A percentile compares a stretch with the other conserved stretches of the same genome.
Conservation (phyloP, 2,113 vertebrate genomes). For the Heloderma charlesbogerti region DNA sequence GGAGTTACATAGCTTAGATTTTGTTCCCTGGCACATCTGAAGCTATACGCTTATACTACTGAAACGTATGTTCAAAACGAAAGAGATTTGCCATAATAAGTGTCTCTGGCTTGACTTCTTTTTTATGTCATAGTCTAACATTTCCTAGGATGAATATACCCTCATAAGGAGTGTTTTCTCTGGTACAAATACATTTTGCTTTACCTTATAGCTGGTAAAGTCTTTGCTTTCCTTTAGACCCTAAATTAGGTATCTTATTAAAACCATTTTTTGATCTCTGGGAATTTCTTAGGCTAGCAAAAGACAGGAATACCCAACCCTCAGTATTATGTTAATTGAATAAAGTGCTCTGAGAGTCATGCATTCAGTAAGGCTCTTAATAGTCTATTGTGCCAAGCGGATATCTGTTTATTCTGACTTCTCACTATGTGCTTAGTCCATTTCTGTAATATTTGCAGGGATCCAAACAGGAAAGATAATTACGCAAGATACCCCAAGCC, state of each 20-base stretch:
- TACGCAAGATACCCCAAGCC: not conserved
- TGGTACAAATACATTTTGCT: not conserved
- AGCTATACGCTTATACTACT: not conserved
- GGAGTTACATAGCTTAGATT: not conserved
- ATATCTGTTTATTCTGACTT: not conserved
- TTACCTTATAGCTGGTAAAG: not conserved
- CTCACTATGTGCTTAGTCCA: not conserved
- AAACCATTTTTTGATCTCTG: not conserved
- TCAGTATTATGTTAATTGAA: not conserved
- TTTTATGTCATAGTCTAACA: not conserved
- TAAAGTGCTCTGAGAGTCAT: not conserved
- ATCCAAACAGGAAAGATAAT: not conserved
- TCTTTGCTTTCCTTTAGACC: not conserved
- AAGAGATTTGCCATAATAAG: not conserved
- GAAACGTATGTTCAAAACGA: conserved; percentile 5
- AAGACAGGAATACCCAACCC: not conserved
- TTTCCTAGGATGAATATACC: accelerated
- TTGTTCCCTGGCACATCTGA: conserved; percentile 32
- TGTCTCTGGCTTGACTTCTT: not conserved
- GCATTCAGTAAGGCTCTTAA: not conserved
- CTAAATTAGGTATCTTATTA: not conserved
- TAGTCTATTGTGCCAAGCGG: not conserved
- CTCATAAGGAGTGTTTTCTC: not conserved
- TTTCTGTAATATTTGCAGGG: not conserved
- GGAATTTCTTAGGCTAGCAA: not conserved